Evolutionary conservation across 2,113 vertebrate genomes (phyloP).

Genomic region (Perca fluviatilis): DNA sequence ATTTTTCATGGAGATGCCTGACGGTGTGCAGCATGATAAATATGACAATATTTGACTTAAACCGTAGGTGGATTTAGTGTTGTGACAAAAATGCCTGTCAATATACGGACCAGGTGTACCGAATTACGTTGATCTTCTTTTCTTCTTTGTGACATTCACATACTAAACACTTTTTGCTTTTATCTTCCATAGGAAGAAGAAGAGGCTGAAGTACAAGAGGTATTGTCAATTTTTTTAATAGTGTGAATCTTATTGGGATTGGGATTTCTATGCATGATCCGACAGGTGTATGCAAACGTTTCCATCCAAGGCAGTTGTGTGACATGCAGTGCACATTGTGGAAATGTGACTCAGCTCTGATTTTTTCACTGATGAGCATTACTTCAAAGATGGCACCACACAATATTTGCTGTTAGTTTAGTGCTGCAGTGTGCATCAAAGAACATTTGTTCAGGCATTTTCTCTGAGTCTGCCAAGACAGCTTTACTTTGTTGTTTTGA

Average conservation of each 20-base stretch:
- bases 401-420: conserved; percentile 5
- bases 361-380: conserved; percentile 5
- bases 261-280: conserved; percentile 49
- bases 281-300: conserved; percentile 16
- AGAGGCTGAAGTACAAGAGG: conserved; percentile 81
- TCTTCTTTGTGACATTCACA: background rate
- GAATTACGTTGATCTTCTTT: background rate
- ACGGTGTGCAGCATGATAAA: conserved; percentile 57
- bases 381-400: conserved; percentile 7
- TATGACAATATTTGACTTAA: conserved; percentile 11
- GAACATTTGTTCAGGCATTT: background rate
- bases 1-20: conserved; percentile 45
- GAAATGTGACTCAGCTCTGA: conserved; percentile 1
- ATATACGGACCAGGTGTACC: background rate
- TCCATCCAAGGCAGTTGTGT: background rate
- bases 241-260: conserved; percentile 50
- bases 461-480: conserved; percentile 2
- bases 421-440: conserved; percentile 6
- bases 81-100: background rate
- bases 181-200: conserved; percentile 79
- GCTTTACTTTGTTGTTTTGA: conserved; percentile 29
- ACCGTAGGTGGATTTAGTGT: conserved; percentile 36
- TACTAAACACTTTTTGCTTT: conserved; percentile 53
- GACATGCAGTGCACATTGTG: conserved; percentile 18
- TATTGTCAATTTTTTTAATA: conserved; percentile 65